A percentile compares a stretch with the other conserved stretches of the same genome.
Conservation (phyloP, 2,797 vertebrate species). For the Gymnoscopelus microlampas region DNA sequence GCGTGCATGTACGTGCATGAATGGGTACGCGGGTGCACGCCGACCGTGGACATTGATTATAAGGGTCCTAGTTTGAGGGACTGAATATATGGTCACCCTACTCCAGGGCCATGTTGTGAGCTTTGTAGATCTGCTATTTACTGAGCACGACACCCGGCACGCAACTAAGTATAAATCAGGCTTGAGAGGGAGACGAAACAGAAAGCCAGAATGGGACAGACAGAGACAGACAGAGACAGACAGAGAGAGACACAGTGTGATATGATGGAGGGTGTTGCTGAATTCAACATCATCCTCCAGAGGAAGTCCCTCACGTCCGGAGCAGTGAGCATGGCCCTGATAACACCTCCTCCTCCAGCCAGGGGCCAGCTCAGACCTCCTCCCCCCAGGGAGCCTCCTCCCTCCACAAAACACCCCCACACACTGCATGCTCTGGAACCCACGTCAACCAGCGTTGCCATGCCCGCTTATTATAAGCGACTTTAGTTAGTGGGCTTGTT, state of each 20-base stretch:
- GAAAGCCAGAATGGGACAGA: background rate
- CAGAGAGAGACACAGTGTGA: conserved; percentile 15
- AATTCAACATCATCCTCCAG: conserved; percentile 32
- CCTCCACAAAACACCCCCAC: conserved; percentile 51
- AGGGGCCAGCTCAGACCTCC: conserved; percentile 30
- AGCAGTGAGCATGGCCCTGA: conserved; percentile 67
- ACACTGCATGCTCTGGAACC: background rate
- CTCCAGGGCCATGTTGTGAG: too few species aligned
- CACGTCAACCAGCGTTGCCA: background rate
- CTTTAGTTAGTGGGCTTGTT: too few species aligned
- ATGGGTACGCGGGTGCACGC: too few species aligned
- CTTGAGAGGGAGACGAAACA: background rate
- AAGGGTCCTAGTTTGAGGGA: too few species aligned
- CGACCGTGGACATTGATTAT: too few species aligned
- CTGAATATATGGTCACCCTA: too few species aligned
- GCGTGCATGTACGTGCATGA: too few species aligned
- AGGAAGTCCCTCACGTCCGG: conserved; percentile 83
- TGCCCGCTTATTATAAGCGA: too few species aligned
- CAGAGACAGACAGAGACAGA: background rate
- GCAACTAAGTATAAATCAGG: conserved; percentile 8
- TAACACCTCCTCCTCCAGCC: conserved; percentile 54
- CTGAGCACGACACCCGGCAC: background rate
- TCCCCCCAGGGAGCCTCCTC: conserved; percentile 38
- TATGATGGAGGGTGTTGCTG: conserved; percentile 33
- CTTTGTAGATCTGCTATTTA: too few species aligned